Evolutionary conservation across 2,797 vertebrate species (phyloP).

Genomic region (Catamblyrhynchus diadema): DNA sequence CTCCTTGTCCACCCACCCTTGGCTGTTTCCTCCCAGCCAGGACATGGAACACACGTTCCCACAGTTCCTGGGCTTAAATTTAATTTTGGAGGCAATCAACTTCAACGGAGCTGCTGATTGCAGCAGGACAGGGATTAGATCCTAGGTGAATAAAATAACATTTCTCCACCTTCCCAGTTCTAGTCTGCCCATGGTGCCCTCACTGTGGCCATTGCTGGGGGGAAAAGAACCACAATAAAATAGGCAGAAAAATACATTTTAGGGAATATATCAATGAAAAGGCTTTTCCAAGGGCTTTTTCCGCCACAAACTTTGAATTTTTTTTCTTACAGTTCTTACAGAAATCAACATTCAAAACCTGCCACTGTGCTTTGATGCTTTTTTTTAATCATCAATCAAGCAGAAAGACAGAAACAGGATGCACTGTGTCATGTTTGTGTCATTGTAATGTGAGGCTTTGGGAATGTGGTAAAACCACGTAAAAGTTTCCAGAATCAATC

Average conservation of each 20-base stretch:
- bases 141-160: not conserved
- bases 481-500: not conserved
- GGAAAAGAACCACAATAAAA: not conserved
- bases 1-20: not conserved
- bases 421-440: not conserved
- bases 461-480: not conserved
- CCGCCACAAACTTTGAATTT: not conserved
- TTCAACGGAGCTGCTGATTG: slow-evolving; percentile 41
- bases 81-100: slow-evolving; percentile 37
- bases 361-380: not conserved
- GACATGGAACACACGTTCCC: not conserved
- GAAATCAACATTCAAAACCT: not conserved
- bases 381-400: not conserved
- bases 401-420: not conserved
- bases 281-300: not conserved
- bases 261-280: not conserved
- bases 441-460: not conserved
- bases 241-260: not conserved
- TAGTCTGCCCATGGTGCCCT: fast-evolving
- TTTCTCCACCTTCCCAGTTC: not conserved
- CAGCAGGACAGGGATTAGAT: slow-evolving; percentile 38
- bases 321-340: not conserved
- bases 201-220: not conserved
- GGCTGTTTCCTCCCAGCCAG: not conserved
- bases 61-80: slow-evolving; percentile 16